A percentile compares a stretch with the other conserved stretches of the same genome.
Evolutionary conservation across 2,113 vertebrate species (phyloP).

Genomic region (Phylloscopus whistleri): DNA sequence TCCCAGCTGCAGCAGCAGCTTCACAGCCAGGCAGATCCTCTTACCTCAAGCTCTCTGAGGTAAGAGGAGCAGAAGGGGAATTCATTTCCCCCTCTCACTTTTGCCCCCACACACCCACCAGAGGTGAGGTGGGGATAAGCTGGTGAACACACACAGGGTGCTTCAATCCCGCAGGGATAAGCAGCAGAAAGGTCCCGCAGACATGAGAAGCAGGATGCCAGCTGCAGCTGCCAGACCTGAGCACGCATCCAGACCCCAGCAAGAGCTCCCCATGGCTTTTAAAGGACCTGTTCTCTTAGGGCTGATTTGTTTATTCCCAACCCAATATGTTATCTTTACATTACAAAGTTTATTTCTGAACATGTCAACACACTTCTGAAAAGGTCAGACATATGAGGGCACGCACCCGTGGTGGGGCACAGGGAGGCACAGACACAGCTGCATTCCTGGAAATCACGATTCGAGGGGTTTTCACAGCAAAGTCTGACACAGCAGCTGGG

Average conservation of each 20-base stretch:
- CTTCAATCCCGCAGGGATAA: neutral
- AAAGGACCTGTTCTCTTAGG: constrained; percentile 40
- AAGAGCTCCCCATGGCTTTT: neutral
- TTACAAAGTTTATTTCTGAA: constrained; percentile 72
- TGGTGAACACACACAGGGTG: neutral
- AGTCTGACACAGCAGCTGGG: neutral
- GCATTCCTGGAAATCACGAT: neutral
- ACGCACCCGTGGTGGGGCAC: neutral
- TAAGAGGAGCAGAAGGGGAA: neutral
- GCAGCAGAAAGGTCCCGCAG: neutral
- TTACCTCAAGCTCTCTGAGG: neutral
- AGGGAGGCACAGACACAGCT: neutral
- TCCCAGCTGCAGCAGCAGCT: neutral
- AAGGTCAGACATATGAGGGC: constrained; percentile 71
- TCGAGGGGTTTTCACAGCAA: neutral
- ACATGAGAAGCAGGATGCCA: neutral
- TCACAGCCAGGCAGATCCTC: neutral
- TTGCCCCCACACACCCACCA: neutral
- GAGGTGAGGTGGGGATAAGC: neutral
- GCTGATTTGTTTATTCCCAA: constrained; percentile 45
- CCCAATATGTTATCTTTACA: constrained; percentile 60
- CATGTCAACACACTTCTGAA: constrained; percentile 72
- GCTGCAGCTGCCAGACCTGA: neutral
- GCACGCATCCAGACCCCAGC: neutral
- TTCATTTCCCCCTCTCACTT: neutral